Conservation (phyloP, 2,888 invertebrate genomes). For the Opisthograptis luteolata region DNA sequence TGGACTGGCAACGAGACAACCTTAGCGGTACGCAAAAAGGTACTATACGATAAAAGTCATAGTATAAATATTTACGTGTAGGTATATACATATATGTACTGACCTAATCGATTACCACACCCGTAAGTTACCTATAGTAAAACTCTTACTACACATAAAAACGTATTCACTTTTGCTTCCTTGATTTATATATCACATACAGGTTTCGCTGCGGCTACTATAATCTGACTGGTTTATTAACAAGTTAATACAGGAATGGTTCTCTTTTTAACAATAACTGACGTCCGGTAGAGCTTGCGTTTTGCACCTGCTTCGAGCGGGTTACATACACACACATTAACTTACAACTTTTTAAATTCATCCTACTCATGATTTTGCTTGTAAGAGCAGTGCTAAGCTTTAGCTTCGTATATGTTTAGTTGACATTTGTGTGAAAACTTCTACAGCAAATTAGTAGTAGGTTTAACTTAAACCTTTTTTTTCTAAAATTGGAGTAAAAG, state of each 20-base stretch:
- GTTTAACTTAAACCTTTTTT: too few species aligned
- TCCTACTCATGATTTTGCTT: too few species aligned
- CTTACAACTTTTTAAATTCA: too few species aligned
- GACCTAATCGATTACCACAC: too few species aligned
- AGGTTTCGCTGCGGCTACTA: neutral
- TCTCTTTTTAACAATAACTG: slow-evolving; percentile 35
- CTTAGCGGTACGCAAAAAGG: too few species aligned
- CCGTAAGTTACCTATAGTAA: neutral
- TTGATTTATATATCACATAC: slow-evolving; percentile 1
- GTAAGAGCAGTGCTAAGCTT: too few species aligned
- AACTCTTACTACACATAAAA: neutral
- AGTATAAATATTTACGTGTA: neutral
- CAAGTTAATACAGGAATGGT: slow-evolving; percentile 26
- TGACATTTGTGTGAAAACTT: too few species aligned
- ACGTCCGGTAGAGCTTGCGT: slow-evolving; percentile 27
- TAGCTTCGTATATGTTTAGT: too few species aligned
- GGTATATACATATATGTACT: neutral
- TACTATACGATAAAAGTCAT: too few species aligned
- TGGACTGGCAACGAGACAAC: too few species aligned
- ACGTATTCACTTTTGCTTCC: neutral
- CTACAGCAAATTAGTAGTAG: too few species aligned
- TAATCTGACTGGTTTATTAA: slow-evolving; percentile 24
- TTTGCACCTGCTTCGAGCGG: slow-evolving; percentile 25
- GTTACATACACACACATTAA: neutral
- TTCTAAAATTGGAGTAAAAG: too few species aligned